Evolutionary conservation across 2,797 vertebrate genomes (phyloP).

Genomic region (Danio tinwini): DNA sequence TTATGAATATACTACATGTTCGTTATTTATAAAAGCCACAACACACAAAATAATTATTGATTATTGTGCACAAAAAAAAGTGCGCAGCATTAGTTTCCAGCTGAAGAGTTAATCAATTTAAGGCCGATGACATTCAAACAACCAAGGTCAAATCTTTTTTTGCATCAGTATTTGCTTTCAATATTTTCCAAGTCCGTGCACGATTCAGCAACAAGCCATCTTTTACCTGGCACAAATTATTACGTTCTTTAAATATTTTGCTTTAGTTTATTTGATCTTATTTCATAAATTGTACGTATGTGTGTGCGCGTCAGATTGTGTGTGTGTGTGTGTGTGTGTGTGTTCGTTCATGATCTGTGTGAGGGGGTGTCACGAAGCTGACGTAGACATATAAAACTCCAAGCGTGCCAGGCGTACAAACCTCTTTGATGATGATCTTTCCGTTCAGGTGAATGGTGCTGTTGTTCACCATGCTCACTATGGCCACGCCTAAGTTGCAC

Average conservation of each 20-base stretch:
- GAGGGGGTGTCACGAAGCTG: constrained; percentile 40
- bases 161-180: constrained; percentile 13
- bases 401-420: constrained; percentile 69
- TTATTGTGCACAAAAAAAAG: constrained; percentile 3
- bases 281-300: not conserved
- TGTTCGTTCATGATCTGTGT: not conserved
- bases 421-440: constrained; percentile 96
- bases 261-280: not conserved
- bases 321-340: not conserved
- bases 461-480: constrained; percentile 99
- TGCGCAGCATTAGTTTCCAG: constrained; percentile 26
- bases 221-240: not conserved
- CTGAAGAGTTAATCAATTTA: constrained; percentile 42
- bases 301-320: constrained; percentile 15
- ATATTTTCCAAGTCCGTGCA: not conserved
- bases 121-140: constrained; percentile 15
- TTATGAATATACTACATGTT: not conserved
- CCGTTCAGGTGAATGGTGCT: constrained; percentile 93
- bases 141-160: constrained; percentile 44
- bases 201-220: not conserved
- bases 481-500: constrained; percentile 98
- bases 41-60: constrained; percentile 2
- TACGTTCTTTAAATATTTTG: not conserved
- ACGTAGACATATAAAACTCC: constrained; percentile 27
- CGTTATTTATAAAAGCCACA: not conserved